Evolutionary conservation across 1,140 invertebrate species (phyloP), one percentile per base, ranked within the genome.

Genomic region (Ylistrum balloti): DNA sequence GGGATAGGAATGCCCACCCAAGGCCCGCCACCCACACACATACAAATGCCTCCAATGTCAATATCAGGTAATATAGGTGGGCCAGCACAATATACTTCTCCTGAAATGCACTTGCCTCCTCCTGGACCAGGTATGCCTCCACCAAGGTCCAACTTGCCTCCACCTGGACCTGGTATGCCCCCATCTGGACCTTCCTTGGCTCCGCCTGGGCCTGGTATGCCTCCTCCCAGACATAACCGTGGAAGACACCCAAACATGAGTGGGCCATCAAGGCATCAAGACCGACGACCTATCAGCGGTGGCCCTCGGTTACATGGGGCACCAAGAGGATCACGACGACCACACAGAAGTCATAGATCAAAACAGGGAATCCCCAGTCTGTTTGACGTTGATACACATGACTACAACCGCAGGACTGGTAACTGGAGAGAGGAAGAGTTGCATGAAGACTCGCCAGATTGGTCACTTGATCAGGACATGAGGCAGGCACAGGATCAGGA

Each of bases 401-500:
- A 35, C 41, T 85, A 88, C n/a, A 74, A 85, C 41, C 88, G 41
- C 33, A 87, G 33, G 85, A 22, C 41, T 88, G 33, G 85, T 88
- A 48, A 85, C 88, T 87, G 88, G 90, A 85, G 88, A 88, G 45
- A 88, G 88, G 33, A 86, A 22, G n/a, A 28, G 88, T 90, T 89
- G 86, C 91, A 92, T 90, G 90, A 89, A 88, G 48, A 88, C 11
- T 86, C 88, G 5, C 88, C 85, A 17, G n/a, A 45, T 38, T 85
- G n/a, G n/a, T 32, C 85, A 41, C 85, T 74, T 33, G 86, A 88
- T 56, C n/a, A 74, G 33, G 85, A 90, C 86, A 9, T 90, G 28
- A 7, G 90, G 56, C 41, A 38, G n/a, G 11, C 90, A 32, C 88
- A 90, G 15, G 90, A 90, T 85, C 92, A 86, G 48, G 91, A 89